A percentile compares a stretch with the other conserved stretches of the same genome.
These are phyloP conservation scores for Oncorhynchus keta DNA, from an alignment of 2,113 vertebrate genomes.

Conservation along the genomic window DNA sequence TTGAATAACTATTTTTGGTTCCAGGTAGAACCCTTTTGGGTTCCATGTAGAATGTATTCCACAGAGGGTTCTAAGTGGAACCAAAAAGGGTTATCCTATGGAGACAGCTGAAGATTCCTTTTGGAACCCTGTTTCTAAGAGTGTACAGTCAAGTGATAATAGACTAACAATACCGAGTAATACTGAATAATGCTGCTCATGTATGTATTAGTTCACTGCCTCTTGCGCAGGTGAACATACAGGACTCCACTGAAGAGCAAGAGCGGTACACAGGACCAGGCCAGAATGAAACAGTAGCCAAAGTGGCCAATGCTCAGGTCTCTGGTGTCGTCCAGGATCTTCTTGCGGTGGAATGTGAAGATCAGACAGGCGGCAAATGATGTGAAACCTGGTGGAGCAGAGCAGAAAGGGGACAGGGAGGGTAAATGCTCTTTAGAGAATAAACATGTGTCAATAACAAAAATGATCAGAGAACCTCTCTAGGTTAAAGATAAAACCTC, in stretches of 20 bases:
- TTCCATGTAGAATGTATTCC: too few species aligned
- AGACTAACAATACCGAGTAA: neutral
- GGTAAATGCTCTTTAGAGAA: neutral
- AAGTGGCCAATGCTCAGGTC: slow-evolving; percentile 71
- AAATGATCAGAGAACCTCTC: neutral
- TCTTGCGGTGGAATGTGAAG: slow-evolving; percentile 77
- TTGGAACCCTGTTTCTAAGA: too few species aligned
- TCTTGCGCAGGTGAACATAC: slow-evolving; percentile 85
- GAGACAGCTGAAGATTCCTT: too few species aligned
- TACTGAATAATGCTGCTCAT: neutral
- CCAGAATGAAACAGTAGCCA: slow-evolving; percentile 84
- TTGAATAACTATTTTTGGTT: too few species aligned
- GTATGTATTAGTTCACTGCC: slow-evolving; percentile 58
- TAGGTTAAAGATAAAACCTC: neutral
- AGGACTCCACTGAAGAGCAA: slow-evolving; percentile 78
- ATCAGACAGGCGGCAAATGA: slow-evolving; percentile 82
- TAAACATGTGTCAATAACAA: neutral
- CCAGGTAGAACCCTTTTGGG: too few species aligned
- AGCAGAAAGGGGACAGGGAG: neutral
- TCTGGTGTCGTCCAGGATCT: slow-evolving; percentile 68
- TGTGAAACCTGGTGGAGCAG: slow-evolving; percentile 68
- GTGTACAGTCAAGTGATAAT: neutral
- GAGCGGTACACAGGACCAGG: slow-evolving; percentile 84
- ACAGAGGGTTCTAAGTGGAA: too few species aligned
- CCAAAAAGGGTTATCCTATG: too few species aligned